Evolutionary conservation across 2,888 invertebrate genomes (phyloP), one percentile per base, ranked within the genome.

Genomic region (Epinotia bilunana): DNA sequence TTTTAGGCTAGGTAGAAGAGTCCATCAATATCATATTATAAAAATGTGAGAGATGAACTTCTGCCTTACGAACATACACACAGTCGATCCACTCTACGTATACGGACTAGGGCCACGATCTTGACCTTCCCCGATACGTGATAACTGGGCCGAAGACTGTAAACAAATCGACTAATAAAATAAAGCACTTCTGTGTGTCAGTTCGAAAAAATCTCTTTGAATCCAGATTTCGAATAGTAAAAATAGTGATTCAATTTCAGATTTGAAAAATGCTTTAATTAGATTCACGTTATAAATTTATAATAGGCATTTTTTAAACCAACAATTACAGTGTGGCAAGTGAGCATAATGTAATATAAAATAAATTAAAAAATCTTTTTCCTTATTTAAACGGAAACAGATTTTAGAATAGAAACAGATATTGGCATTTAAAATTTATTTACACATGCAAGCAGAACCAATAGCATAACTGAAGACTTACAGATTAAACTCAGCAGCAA

Each of bases 101-200:
- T n/a, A 49, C 20, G 39, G 18, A 23, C 28, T 33, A n/a, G 11
- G 33, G 16, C 3, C 16, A 46, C 53, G 39, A 70, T 70, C 70
- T 64, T 74, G 70, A 74, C 69, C 74, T 74, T 74, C 39, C 20
- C 39, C 20, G 49, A 33, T 46, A 63, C 13, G 23, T 58, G 74
- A 74, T 74, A 74, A 64, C 53, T 4, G 33, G 64, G 64, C 46
- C 58, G 28, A 28, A 43, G 28, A 28, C 28, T 28, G 46, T 46
- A 74, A 74, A 74, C 63, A 69, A 49, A 28, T 39, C 16, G 0
- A 20, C 12, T 64, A 63, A 2, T 69, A 69, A 57, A 23, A 64
- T 20, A 49, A 58, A 28, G 13, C 4, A 6, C 5, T 63, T n/a
- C 7, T 6, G 71, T 62, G 16, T 53, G 71, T 71, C 28, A 23